Conservation (phyloP, 2,113 vertebrate species). For the Pleuronectes platessa region DNA sequence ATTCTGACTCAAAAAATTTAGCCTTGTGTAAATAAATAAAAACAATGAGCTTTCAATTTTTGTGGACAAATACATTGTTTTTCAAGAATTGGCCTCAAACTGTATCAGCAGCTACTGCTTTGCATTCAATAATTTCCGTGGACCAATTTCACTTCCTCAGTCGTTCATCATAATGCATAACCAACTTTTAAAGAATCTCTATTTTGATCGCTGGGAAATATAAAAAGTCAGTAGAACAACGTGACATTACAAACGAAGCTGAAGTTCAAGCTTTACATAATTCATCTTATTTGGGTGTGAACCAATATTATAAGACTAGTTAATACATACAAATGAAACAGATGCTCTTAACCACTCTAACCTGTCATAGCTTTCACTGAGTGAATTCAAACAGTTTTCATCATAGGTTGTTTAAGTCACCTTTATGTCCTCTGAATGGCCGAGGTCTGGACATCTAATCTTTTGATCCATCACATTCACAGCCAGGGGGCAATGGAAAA, state of each 20-base stretch:
- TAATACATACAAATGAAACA: background rate
- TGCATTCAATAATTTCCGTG: background rate
- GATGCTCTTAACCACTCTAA: background rate
- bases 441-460: slow-evolving; percentile 21
- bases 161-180: background rate
- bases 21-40: too few species aligned
- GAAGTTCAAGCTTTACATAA: too few species aligned
- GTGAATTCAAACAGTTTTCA: background rate
- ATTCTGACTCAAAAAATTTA: too few species aligned
- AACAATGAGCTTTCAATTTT: too few species aligned
- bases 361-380: background rate
- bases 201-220: too few species aligned
- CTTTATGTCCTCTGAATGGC: slow-evolving; percentile 6
- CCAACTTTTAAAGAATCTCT: too few species aligned
- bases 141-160: background rate
- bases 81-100: too few species aligned
- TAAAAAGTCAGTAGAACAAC: too few species aligned
- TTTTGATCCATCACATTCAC: slow-evolving; percentile 43
- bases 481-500: slow-evolving; percentile 17
- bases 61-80: too few species aligned
- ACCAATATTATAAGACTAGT: background rate
- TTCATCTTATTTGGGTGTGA: background rate
- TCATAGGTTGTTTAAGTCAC: background rate
- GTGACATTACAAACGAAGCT: too few species aligned
- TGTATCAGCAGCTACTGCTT: background rate